phyloP scores from a whole-genome alignment of 1,140 invertebrate genomes.

The Drosophila tani region DNA sequence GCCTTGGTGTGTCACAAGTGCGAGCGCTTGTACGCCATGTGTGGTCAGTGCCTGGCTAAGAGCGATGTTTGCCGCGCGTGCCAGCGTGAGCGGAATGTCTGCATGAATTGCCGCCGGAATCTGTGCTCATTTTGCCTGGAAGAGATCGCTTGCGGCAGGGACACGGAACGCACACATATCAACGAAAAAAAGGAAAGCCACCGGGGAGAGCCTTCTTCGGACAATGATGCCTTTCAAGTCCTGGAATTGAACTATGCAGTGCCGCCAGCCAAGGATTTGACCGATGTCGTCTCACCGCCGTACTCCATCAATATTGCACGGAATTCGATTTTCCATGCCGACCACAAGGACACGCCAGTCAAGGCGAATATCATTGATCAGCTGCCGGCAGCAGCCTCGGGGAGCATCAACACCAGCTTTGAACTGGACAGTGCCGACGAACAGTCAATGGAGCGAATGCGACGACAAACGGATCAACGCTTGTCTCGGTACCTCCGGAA shows the following conservation, averaged over 20 bases:
- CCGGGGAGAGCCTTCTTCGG: slow-evolving; percentile 4
- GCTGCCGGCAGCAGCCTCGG: slow-evolving; percentile 40
- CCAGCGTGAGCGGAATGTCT: slow-evolving; percentile 76
- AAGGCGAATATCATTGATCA: slow-evolving; percentile 59
- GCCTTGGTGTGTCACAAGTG: slow-evolving; percentile 77
- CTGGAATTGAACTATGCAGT: slow-evolving; percentile 66
- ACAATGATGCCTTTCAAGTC: slow-evolving; percentile 64
- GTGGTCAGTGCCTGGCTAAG: slow-evolving; percentile 68
- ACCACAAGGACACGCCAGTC: slow-evolving; percentile 62
- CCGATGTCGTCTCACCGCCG: slow-evolving; percentile 47
- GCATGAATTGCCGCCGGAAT: slow-evolving; percentile 74
- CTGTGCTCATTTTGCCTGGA: slow-evolving; percentile 78
- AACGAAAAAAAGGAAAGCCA: slow-evolving; percentile 56
- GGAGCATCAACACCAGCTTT: slow-evolving; percentile 67
- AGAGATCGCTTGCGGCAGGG: slow-evolving; percentile 70
- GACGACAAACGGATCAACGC: slow-evolving; percentile 68
- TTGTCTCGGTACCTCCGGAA: slow-evolving; percentile 76
- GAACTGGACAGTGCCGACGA: slow-evolving; percentile 72
- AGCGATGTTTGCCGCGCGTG: slow-evolving; percentile 72
- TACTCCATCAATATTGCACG: slow-evolving; percentile 74
- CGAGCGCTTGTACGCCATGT: slow-evolving; percentile 73
- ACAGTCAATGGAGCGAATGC: slow-evolving; percentile 65
- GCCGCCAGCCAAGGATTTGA: slow-evolving; percentile 32
- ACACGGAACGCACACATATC: slow-evolving; percentile 63
- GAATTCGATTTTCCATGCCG: slow-evolving; percentile 72